Conservation (phyloP, 2,888 invertebrate species). For the Hyposoter didymator region DNA sequence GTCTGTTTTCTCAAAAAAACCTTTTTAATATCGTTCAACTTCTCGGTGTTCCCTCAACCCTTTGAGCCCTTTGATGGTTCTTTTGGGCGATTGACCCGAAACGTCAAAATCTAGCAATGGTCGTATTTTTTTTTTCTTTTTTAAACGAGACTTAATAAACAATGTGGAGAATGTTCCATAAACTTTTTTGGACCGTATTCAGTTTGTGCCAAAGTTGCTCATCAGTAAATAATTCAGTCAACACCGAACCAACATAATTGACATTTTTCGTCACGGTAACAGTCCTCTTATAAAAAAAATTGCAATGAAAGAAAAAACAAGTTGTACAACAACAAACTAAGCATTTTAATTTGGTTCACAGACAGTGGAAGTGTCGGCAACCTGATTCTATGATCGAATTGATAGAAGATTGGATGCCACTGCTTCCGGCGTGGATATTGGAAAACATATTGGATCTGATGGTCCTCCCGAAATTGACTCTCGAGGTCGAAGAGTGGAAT, state of each 20-base stretch:
- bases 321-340: not conserved
- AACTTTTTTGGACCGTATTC: too few relatives aligned
- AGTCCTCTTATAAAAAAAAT: too few relatives aligned
- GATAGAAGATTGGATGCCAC: conserved; percentile 92
- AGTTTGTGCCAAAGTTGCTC: too few relatives aligned
- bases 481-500: conserved; percentile 96
- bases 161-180: too few relatives aligned
- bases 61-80: too few relatives aligned
- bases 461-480: conserved; percentile 90
- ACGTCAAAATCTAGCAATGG: too few relatives aligned
- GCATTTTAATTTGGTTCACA: conserved; percentile 71
- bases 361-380: conserved; percentile 93
- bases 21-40: not conserved
- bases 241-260: too few relatives aligned
- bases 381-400: conserved; percentile 92
- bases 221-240: too few relatives aligned
- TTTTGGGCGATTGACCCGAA: too few relatives aligned
- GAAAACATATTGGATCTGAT: conserved; percentile 93
- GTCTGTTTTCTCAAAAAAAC: not conserved
- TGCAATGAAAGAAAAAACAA: too few relatives aligned
- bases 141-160: conserved; percentile 46
- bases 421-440: conserved; percentile 93
- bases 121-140: conserved; percentile 71
- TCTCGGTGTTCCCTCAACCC: not conserved
- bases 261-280: too few relatives aligned